Base-by-base conservation (phyloP, 1,140 invertebrate genomes). In the Acromyrmex charruanus region DNA sequence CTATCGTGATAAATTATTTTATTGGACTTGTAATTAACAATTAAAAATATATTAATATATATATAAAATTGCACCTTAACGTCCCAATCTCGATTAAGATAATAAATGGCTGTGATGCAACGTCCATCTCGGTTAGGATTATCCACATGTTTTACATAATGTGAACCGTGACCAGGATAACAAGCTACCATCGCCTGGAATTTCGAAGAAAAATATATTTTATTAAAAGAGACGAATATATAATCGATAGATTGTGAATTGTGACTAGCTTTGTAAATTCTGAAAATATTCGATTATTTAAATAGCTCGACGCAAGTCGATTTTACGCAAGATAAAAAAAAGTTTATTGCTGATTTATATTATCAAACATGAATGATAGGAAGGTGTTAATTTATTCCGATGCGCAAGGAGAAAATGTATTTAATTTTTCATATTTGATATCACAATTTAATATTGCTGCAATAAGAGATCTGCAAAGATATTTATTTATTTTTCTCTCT, bases 141-240 rank as follows among this genome's bases (percentile, higher is more conserved):
- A 94, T 99, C 99, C 39, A 99, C 98, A 95, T 99, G 99, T 94
- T 99, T 98, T 25, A 99, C 98, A 94, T 99, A 99, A 93, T 98
- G 98, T 16, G 98, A 97, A 69, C 98, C 98, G 79, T 97, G 97
- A 18, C 98, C 98, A 12, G 99, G 99, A 95, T 99, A 99, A 94
- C 98, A 99, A 55, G 99, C 98, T 31, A 99, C 97, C 99, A 99
- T 99, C 14, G 98, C 99, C 98, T 99, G 95, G 75, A 96, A 91
- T 39, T 39, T 9, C 14, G 68, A 25, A 59, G 12, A 74, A 75
- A 63, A 55, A 87, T 14, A 21, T 0, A 51, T 65, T 75, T 63
- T 21, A 59, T 49, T 61, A 18, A 59, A 81, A 39, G n/a, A 80
- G 9, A 21, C 0, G 35, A 51, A 51, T 55, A 55, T 72, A 58